Evolutionary conservation across 2,113 vertebrate species (phyloP).

Genomic region (Lophochroa leadbeateri): DNA sequence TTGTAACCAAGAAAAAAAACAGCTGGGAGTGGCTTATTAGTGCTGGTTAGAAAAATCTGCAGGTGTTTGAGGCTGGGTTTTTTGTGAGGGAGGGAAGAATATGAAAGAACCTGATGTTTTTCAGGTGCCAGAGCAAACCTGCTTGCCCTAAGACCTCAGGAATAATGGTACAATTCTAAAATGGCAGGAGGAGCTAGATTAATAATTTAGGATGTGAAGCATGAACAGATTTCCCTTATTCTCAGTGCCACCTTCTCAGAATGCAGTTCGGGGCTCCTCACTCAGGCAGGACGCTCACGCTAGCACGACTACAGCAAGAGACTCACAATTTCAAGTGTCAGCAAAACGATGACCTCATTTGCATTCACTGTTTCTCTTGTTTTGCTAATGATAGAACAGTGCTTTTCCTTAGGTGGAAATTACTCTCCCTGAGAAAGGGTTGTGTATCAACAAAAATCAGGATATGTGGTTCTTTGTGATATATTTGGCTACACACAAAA

Average conservation of each 20-base stretch:
- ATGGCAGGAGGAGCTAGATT: neutral
- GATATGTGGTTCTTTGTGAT: neutral
- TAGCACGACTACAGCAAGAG: neutral
- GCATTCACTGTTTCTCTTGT: neutral
- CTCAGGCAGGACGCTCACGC: neutral
- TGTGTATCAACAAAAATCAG: neutral
- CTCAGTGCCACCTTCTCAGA: neutral
- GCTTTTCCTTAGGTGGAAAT: neutral
- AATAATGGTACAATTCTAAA: neutral
- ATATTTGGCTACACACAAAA: neutral
- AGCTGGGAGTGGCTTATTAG: neutral
- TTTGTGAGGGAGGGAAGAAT: neutral
- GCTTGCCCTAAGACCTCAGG: neutral
- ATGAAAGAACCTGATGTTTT: neutral
- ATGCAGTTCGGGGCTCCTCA: fast-evolving
- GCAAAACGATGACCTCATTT: neutral
- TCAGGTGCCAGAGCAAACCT: neutral
- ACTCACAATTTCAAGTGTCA: neutral
- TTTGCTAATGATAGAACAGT: neutral
- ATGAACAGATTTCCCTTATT: neutral
- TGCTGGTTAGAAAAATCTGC: neutral
- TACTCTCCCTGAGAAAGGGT: neutral
- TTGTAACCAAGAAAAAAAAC: neutral
- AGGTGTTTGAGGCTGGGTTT: neutral
- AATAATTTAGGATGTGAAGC: neutral